Conservation (phyloP, 2,797 vertebrate species). For the Eulemur mongoz region DNA sequence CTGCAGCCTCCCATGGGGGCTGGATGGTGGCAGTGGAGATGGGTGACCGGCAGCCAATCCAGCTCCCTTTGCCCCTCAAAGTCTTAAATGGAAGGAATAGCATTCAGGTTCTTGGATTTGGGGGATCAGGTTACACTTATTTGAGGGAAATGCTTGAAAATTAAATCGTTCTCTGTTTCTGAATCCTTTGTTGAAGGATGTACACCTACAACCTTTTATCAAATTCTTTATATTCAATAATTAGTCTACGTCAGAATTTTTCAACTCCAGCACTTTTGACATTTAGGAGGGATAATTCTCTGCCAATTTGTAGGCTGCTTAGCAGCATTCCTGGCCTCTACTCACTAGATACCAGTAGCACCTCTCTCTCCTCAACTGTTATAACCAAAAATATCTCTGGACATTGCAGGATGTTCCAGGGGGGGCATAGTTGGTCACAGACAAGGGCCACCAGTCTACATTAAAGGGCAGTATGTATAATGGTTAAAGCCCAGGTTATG, state of each 20-base stretch:
- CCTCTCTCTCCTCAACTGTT: not conserved
- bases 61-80: not conserved
- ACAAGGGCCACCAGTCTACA: not conserved
- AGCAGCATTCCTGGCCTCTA: not conserved
- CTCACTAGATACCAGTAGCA: not conserved
- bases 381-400: not conserved
- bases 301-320: rapidly evolving
- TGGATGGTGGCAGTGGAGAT: not conserved
- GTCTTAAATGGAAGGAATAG: not conserved
- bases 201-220: not conserved
- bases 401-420: not conserved
- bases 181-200: not conserved
- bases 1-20: not conserved
- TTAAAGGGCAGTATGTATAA: not conserved
- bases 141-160: not conserved
- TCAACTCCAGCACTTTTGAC: not conserved
- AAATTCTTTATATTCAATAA: not conserved
- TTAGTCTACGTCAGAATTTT: not conserved
- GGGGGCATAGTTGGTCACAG: not conserved
- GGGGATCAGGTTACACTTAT: not conserved
- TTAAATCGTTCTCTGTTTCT: not conserved
- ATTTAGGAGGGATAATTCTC: not conserved
- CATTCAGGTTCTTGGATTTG: not conserved
- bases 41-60: not conserved
- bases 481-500: not conserved